phyloP scores from a whole-genome alignment of 2,113 vertebrate species.

The Neogale vison region DNA sequence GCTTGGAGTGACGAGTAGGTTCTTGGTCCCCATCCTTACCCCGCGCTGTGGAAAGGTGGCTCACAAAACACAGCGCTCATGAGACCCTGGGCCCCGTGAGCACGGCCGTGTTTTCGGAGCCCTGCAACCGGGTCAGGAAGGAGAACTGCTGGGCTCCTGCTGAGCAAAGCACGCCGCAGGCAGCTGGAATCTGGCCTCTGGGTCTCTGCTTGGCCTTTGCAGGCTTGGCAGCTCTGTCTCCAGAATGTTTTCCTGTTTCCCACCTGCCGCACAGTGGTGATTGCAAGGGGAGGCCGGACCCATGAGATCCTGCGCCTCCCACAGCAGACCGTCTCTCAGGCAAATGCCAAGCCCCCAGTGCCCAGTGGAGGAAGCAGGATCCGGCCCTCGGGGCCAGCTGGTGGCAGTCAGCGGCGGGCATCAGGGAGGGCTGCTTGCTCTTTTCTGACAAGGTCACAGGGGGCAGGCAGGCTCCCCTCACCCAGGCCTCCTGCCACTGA shows the following conservation, averaged over 20 bases:
- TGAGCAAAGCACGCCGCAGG: not conserved
- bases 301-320: not conserved
- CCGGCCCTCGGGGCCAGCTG: not conserved
- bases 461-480: not conserved
- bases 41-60: not conserved
- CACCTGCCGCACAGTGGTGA: accelerated
- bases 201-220: not conserved
- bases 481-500: not conserved
- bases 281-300: not conserved
- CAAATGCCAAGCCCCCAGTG: not conserved
- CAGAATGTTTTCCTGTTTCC: not conserved
- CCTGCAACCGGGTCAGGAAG: not conserved
- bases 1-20: slow-evolving; percentile 92
- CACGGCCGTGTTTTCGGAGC: no score
- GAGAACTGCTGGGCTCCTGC: not conserved
- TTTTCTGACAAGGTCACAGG: accelerated
- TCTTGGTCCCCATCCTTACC: not conserved
- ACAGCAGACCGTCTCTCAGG: not conserved
- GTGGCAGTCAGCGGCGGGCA: not conserved
- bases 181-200: not conserved
- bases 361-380: not conserved
- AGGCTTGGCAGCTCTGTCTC: not conserved
- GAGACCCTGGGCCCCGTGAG: no score
- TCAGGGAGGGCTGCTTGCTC: not conserved
- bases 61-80: not conserved